Percentiles rank a stretch among this genome's conserved stretches.
Conservation (phyloP, 2,113 vertebrate genomes). For the Meriones unguiculatus region DNA sequence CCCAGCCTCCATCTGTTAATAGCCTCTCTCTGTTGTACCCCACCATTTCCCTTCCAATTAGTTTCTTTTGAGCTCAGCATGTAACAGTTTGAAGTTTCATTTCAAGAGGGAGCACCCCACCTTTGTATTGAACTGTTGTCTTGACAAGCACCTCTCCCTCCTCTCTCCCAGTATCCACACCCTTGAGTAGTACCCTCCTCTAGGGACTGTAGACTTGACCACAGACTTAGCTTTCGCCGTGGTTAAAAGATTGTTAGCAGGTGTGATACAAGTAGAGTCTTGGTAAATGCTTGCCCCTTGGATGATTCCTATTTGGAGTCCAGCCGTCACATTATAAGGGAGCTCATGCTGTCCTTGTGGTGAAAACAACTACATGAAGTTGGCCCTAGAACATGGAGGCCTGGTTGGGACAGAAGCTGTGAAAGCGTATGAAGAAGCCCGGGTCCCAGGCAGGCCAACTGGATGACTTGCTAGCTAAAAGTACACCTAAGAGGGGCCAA, state of each 20-base stretch:
- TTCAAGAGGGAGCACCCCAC: not conserved
- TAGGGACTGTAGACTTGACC: not conserved
- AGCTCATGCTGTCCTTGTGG: not conserved
- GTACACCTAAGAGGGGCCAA: not conserved
- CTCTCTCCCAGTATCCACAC: not conserved
- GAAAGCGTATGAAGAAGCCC: not conserved
- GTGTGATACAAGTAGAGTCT: not conserved
- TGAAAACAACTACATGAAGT: not conserved
- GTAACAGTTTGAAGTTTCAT: not conserved
- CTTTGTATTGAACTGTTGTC: not conserved
- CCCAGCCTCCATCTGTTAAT: not conserved
- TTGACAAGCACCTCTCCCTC: too few relatives aligned
- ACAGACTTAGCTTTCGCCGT: not conserved
- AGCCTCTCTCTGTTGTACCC: not conserved
- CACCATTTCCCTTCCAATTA: not conserved
- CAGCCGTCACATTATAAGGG: not conserved
- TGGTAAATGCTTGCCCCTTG: not conserved
- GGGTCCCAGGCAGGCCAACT: not conserved
- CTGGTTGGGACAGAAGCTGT: not conserved
- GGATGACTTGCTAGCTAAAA: not conserved
- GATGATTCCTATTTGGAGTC: not conserved
- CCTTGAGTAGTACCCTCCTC: not conserved
- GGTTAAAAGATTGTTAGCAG: slow-evolving; percentile 3
- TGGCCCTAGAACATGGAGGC: not conserved
- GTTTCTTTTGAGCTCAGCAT: not conserved